Base-by-base conservation (phyloP, 2,113 vertebrate species). In the Scomber japonicus region DNA sequence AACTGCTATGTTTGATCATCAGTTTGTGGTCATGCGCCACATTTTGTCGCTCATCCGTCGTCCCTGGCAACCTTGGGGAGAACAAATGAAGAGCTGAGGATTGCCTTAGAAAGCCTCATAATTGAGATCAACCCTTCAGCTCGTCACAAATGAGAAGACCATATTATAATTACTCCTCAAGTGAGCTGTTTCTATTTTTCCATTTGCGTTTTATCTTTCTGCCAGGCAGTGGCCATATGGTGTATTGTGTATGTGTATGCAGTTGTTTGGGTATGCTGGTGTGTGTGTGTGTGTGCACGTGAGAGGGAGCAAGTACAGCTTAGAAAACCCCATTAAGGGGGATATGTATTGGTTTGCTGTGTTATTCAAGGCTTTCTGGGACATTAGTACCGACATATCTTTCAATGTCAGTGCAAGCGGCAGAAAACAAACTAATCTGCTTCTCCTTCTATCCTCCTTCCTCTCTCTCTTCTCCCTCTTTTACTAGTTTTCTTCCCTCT, bases 391-490 rank as follows among this genome's bases (percentile, higher is more conserved):
- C 2, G 45, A 88, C 89, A 87, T 86, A 90, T 91, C 87, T 84
- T 85, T 90, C 88, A 84, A 82, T 91, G 90, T 91, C 89, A 87
- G 83, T 45, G 81, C 74, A 64, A 87, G 82, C 57, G 1, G 63
- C 71, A 82, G 79, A 87, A 93, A 91, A 85, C 83, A 91, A 91
- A 88, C 87, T 88, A 89, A 92, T 91, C 87, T 87, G 82, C 83
- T 75, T 78, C 78, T 83, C 53, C 62, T 71, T 21, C 51, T 14
- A 24, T 53, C 50, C 63, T 73, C 53, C 49, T 61, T 56, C 60
- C 57, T 54, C 74, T 30, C 60, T 82, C 50, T 19, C 48, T 45
- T 85, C 60, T 74, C 44, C 61, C 16, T 64, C 27, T 85, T 70
- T 82, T 66, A 61, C 73, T 88, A 53, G 11, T 81, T 83, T 83